Conservation (phyloP, 1,140 invertebrate genomes). For the Brachionus manjavacas region DNA sequence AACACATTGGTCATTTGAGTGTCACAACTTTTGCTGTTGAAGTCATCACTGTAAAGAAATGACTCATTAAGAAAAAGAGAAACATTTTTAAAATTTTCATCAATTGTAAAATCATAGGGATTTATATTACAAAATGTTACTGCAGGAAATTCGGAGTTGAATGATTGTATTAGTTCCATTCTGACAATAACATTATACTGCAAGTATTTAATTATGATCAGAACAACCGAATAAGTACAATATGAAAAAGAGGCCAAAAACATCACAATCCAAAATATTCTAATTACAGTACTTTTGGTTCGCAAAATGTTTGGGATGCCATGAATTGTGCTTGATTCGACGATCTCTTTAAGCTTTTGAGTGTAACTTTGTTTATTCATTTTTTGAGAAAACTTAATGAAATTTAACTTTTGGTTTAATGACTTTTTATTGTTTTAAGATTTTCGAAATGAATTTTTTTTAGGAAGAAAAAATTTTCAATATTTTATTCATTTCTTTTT, state of each 20-base stretch:
- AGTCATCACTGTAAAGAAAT: not conserved
- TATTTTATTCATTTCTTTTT: too few relatives aligned
- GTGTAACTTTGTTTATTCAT: too few relatives aligned
- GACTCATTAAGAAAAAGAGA: not conserved
- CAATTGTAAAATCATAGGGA: not conserved
- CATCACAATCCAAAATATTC: not conserved
- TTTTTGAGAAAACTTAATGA: too few relatives aligned
- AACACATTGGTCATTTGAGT: not conserved
- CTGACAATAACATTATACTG: not conserved
- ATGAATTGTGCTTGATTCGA: not conserved
- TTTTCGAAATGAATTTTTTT: too few relatives aligned
- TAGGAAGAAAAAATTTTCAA: too few relatives aligned
- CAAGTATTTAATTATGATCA: not conserved
- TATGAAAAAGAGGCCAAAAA: not conserved
- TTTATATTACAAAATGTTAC: not conserved
- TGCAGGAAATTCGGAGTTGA: not conserved
- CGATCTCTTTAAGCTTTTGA: too few relatives aligned
- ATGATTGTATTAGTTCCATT: not conserved
- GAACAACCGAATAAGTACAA: not conserved
- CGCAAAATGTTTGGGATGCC: not conserved
- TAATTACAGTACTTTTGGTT: not conserved
- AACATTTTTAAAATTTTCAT: not conserved
- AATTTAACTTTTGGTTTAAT: too few relatives aligned
- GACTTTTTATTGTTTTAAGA: too few relatives aligned
- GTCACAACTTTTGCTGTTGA: not conserved